Evolutionary conservation across 2,113 vertebrate species (phyloP), one percentile per base, ranked within the genome.

Genomic region (Rhinichthys klamathensis): DNA sequence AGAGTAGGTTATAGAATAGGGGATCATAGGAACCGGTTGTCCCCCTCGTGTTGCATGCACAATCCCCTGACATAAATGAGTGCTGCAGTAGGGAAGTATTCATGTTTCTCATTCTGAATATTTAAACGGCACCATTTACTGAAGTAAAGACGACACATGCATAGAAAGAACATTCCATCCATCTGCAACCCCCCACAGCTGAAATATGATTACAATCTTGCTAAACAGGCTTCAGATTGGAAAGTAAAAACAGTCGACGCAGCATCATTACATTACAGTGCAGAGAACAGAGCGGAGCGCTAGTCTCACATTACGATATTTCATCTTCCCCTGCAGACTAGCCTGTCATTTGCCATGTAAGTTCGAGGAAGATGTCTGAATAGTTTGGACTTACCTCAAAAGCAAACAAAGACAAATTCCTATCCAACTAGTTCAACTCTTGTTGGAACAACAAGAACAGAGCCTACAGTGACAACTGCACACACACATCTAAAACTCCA

Each of bases 311-410:
- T 77, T 32, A 83, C 46, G 0, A 80, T 5, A 41, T 60, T 30
- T 65, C 80, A 60, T 60, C 23, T 74, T 21, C 9, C 77, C 54
- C 32, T 4, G 21, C 84, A 76, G 65, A 67, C 60, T 16, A 46
- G 25, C 8, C 18, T 27, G 35, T 25, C 13, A 80, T 49, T 46
- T 69, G 30, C 77, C 23, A 16, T 80, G 9, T 18, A 76, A 82
- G 56, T 85, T 67, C 80, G 61, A 83, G 82, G 75, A 54, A 76
- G 70, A 89, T 85, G 16, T 60, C n/a, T 82, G 61, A 88, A 77
- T 78, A 80, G 60, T 30, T 67, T 67, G 35, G 63, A 94, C 94
- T 94, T 90, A 95, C 94, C 93, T 92, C 86, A 88, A 88, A 38
- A 51, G 35, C 78, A 82, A 73, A 16, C 88, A 92, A 89, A 89